A percentile compares a stretch with the other conserved stretches of the same genome.
Evolutionary conservation across 2,113 vertebrate species (phyloP).

Genomic region (Ploceus nigricollis): DNA sequence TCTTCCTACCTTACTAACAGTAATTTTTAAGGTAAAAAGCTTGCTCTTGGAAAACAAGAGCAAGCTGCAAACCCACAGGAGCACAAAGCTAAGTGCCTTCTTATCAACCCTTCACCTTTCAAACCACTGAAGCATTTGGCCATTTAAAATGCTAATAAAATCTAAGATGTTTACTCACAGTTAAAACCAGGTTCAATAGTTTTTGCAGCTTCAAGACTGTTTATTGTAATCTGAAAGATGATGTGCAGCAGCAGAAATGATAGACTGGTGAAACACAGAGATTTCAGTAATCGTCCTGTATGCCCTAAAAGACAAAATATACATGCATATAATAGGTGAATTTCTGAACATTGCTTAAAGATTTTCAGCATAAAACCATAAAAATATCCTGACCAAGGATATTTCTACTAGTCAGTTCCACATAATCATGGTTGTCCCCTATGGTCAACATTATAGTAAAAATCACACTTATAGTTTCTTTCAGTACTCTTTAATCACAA

Average conservation of each 20-base stretch:
- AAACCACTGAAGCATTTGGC: neutral
- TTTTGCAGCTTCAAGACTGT: slow-evolving; percentile 86
- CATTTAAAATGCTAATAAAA: neutral
- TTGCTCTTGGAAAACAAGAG: neutral
- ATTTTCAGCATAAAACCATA: neutral
- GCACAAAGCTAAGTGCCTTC: neutral
- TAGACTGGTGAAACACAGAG: slow-evolving; percentile 91
- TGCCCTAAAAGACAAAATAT: slow-evolving; percentile 80
- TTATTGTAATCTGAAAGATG: slow-evolving; percentile 95
- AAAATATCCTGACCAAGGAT: neutral
- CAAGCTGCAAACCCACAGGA: neutral
- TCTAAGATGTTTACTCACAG: slow-evolving; percentile 82
- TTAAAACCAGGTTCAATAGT: slow-evolving; percentile 82
- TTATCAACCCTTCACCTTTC: neutral
- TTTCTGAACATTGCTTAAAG: neutral
- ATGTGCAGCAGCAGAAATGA: slow-evolving; percentile 94
- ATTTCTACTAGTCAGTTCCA: neutral
- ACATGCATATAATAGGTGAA: neutral
- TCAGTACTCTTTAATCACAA: neutral
- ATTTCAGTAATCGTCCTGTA: slow-evolving; percentile 92
- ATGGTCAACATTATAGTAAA: neutral
- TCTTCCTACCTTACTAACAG: neutral
- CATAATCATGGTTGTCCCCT: neutral
- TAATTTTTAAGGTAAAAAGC: neutral
- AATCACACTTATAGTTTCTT: neutral